Evolutionary conservation across 2,113 vertebrate genomes (phyloP).

Genomic region (Otis tarda): DNA sequence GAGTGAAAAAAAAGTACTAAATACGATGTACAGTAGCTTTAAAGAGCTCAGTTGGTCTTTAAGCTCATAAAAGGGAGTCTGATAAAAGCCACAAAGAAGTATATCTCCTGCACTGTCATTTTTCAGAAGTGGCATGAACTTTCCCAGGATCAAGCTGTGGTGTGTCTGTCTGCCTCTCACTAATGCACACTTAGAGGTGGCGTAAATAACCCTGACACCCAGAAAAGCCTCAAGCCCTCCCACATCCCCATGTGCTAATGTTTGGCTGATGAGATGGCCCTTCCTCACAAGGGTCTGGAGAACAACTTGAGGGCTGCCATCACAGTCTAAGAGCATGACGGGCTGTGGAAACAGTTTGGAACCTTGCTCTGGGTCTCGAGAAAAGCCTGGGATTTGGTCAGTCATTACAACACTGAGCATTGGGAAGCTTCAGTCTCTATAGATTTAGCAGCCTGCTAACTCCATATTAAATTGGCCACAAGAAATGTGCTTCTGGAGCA

Average conservation of each 20-base stretch:
- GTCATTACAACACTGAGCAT: neutral
- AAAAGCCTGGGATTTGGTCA: neutral
- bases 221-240: neutral
- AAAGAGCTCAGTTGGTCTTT: neutral
- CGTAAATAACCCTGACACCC: neutral
- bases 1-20: neutral
- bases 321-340: neutral
- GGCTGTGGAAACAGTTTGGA: neutral
- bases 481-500: neutral
- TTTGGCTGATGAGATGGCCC: neutral
- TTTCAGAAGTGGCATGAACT: neutral
- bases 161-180: neutral
- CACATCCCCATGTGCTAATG: neutral
- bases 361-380: neutral
- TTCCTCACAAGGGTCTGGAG: neutral
- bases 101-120: neutral
- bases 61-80: neutral
- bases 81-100: neutral
- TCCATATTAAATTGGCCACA: neutral
- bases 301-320: neutral
- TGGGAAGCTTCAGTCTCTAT: neutral
- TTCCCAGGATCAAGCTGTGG: neutral
- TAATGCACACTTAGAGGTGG: neutral
- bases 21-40: neutral
- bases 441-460: neutral